These are phyloP conservation scores for Cordylochernes scorpioides DNA, from an alignment of 2,888 invertebrate species.

Conservation along the genomic window DNA sequence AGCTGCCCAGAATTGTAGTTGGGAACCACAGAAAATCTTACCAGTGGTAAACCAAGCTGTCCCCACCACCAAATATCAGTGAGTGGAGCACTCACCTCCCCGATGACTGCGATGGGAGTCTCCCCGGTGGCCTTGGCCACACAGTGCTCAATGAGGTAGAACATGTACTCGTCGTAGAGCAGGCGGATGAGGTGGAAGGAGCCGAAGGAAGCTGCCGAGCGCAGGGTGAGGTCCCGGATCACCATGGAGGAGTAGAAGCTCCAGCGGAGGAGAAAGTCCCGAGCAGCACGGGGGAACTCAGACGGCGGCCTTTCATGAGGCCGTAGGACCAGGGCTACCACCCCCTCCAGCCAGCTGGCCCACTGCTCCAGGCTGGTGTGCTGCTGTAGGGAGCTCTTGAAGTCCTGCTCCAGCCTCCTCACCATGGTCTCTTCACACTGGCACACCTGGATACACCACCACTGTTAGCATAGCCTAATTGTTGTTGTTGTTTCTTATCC, in stretches of 20 bases:
- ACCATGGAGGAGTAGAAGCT: slow-evolving; percentile 97
- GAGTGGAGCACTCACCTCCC: slow-evolving; percentile 23
- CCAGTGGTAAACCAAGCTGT: too few species aligned
- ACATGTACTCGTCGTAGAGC: slow-evolving; percentile 97
- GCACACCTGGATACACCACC: too few species aligned
- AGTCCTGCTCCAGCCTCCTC: slow-evolving; percentile 64
- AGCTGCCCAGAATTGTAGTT: too few species aligned
- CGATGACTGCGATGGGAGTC: slow-evolving; percentile 83
- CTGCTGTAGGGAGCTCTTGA: slow-evolving; percentile 39
- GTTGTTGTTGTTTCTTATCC: too few species aligned
- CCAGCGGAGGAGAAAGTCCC: slow-evolving; percentile 90
- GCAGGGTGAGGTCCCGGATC: slow-evolving; percentile 76
- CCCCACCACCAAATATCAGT: too few species aligned
- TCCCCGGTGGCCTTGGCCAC: slow-evolving; percentile 69
- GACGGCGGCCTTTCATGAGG: slow-evolving; percentile 44
- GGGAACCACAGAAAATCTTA: too few species aligned
- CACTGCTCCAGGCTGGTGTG: slow-evolving; percentile 85
- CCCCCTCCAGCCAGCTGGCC: slow-evolving; percentile 86
- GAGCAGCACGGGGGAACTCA: slow-evolving; percentile 56
- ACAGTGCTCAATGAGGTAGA: slow-evolving; percentile 86
- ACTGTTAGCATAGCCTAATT: too few species aligned
- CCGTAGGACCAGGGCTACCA: slow-evolving; percentile 63
- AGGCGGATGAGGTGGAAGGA: slow-evolving; percentile 92
- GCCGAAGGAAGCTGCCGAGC: slow-evolving; percentile 92
- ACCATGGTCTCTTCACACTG: slow-evolving; percentile 67